A percentile compares a stretch with the other conserved stretches of the same genome.
Conservation (phyloP, 23 tunicate species). For the Trididemnum miniatum region DNA sequence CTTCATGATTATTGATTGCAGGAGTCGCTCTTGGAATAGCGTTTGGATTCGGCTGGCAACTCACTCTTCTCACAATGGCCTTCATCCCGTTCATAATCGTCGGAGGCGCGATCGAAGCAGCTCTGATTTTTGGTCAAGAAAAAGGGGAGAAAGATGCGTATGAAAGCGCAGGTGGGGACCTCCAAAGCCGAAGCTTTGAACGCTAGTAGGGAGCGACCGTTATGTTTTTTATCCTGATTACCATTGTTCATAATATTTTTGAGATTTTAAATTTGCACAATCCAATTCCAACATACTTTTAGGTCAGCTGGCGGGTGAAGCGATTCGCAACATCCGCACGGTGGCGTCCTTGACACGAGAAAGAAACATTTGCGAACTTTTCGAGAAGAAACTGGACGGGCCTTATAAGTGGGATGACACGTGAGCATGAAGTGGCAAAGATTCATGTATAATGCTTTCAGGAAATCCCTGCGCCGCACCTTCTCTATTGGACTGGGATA, state of each 20-base stretch:
- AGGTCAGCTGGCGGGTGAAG: slow-evolving; percentile 83
- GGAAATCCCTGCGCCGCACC: slow-evolving; percentile 18
- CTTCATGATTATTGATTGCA: slow-evolving; percentile 13
- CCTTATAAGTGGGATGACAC: slow-evolving; percentile 60
- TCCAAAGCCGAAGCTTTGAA: background rate
- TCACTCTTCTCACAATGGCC: slow-evolving; percentile 77
- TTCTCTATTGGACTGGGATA: slow-evolving; percentile 69
- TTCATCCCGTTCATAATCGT: slow-evolving; percentile 83
- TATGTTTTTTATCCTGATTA: too few species aligned
- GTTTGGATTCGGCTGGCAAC: slow-evolving; percentile 83
- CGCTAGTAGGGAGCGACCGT: background rate
- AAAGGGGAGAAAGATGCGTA: slow-evolving; percentile 60
- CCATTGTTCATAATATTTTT: too few species aligned
- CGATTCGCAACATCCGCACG: slow-evolving; percentile 79
- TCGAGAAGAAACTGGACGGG: slow-evolving; percentile 34
- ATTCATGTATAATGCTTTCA: background rate
- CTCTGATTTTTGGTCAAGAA: slow-evolving; percentile 67
- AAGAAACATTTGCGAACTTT: slow-evolving; percentile 38
- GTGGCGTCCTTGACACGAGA: slow-evolving; percentile 88
- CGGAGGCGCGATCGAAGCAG: slow-evolving; percentile 83
- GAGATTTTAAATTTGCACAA: too few species aligned
- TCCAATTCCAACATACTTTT: too few species aligned
- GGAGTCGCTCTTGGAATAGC: slow-evolving; percentile 95
- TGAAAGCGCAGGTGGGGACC: slow-evolving; percentile 70
- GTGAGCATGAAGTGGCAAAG: too few species aligned